Evolutionary conservation across 2,888 invertebrate species (phyloP).

Genomic region (Lochmaea crataegi): DNA sequence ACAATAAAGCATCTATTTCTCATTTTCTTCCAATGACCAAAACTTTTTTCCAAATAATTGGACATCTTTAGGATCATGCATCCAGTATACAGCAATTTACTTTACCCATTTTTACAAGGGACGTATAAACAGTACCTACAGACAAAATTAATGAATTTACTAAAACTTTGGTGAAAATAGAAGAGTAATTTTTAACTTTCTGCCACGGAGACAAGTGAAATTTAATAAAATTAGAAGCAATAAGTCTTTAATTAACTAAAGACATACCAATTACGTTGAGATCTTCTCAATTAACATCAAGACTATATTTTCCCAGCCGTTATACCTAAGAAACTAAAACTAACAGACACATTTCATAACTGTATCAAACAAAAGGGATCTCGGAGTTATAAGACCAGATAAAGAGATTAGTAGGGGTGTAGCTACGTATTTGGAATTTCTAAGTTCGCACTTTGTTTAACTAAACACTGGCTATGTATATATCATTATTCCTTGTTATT

Average conservation of each 20-base stretch:
- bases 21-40: too few species aligned
- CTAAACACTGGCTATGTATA: slow-evolving; percentile 2
- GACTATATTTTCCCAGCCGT: not conserved
- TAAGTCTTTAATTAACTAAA: not conserved
- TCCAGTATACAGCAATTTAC: too few species aligned
- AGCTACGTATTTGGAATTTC: slow-evolving; percentile 12
- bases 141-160: too few species aligned
- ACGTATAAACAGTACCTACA: too few species aligned
- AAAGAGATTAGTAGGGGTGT: slow-evolving; percentile 9
- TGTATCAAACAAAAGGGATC: slow-evolving; percentile 12
- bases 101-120: too few species aligned
- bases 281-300: not conserved
- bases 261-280: not conserved
- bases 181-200: too few species aligned
- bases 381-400: slow-evolving; percentile 5
- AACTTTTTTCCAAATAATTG: too few species aligned
- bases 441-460: slow-evolving; percentile 6
- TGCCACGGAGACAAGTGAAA: too few species aligned
- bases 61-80: too few species aligned
- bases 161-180: too few species aligned
- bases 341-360: not conserved
- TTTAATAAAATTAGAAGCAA: too few species aligned
- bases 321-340: slow-evolving; percentile 4
- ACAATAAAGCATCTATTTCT: too few species aligned
- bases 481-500: not conserved